phyloP scores from a whole-genome alignment of 2,797 vertebrate genomes.

The Alcedo quadribrachys region DNA sequence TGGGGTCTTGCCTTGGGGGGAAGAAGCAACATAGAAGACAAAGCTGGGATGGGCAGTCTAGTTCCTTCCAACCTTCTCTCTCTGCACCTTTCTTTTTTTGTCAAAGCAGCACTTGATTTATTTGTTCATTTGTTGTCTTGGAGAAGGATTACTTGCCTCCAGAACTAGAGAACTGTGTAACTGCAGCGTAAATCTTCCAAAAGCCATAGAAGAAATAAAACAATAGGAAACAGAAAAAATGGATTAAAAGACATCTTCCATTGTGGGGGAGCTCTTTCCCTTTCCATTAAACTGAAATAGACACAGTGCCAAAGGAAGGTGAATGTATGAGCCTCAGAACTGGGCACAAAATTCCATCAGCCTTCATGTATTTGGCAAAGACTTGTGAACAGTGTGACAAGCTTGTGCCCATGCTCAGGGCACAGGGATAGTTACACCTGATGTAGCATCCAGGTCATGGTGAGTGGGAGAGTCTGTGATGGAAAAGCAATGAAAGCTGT shows the following conservation, averaged over 20 bases:
- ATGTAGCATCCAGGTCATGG: background rate
- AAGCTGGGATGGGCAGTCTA: background rate
- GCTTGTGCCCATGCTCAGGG: background rate
- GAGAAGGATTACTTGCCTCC: background rate
- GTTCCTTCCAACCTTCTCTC: background rate
- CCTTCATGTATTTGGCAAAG: background rate
- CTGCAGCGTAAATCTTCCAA: background rate
- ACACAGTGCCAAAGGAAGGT: background rate
- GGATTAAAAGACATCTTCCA: background rate
- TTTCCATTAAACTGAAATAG: background rate
- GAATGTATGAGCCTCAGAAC: background rate
- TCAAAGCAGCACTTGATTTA: background rate
- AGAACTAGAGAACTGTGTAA: slow-evolving; percentile 39
- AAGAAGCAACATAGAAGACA: background rate
- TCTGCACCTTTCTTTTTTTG: background rate
- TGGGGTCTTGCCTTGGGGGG: background rate
- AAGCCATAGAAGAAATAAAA: slow-evolving; percentile 5
- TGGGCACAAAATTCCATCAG: background rate
- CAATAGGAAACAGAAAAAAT: background rate
- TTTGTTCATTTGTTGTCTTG: slow-evolving; percentile 1
- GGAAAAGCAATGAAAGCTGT: background rate
- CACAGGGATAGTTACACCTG: background rate
- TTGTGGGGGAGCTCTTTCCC: background rate
- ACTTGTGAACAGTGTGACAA: background rate
- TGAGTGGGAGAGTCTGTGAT: background rate